Evolutionary conservation across 2,888 invertebrate genomes (phyloP).

Genomic region (Habroteleia sp.): DNA sequence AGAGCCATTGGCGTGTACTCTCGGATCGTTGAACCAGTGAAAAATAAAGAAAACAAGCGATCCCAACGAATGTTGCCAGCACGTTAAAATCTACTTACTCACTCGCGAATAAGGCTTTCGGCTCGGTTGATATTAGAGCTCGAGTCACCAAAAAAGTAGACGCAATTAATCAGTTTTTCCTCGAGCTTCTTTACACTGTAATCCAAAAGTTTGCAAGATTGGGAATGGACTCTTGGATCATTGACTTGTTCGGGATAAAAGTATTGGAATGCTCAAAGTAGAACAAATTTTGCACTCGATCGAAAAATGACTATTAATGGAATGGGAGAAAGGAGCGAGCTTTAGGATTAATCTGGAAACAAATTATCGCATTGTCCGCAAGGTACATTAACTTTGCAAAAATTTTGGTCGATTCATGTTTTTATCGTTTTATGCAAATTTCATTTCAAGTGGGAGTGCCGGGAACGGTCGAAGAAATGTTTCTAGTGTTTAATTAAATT

Average conservation of each 20-base stretch:
- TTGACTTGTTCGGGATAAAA: slow-evolving; percentile 15
- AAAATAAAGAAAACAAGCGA: slow-evolving; percentile 37
- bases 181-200: slow-evolving; percentile 14
- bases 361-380: too few species aligned
- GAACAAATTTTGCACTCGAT: not conserved
- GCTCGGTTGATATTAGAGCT: not conserved
- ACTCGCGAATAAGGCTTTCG: slow-evolving; percentile 15
- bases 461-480: slow-evolving; percentile 8
- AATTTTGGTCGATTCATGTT: too few species aligned
- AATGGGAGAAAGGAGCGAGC: not conserved
- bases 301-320: not conserved
- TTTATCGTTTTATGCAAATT: too few species aligned
- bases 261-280: not conserved
- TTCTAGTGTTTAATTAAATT: slow-evolving; percentile 12
- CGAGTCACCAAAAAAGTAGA: slow-evolving; percentile 21
- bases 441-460: too few species aligned
- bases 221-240: slow-evolving; percentile 9
- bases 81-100: slow-evolving; percentile 47
- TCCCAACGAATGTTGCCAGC: slow-evolving; percentile 16
- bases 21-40: slow-evolving; percentile 47
- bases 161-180: slow-evolving; percentile 38
- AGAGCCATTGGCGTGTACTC: slow-evolving; percentile 39
- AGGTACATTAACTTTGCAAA: too few species aligned
- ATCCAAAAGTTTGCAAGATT: slow-evolving; percentile 14
- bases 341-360: too few species aligned